A percentile compares a stretch with the other conserved stretches of the same genome.
These are phyloP conservation scores for Callithrix jacchus DNA, from an alignment of 2,113 vertebrate species.

Conservation along the genomic window DNA sequence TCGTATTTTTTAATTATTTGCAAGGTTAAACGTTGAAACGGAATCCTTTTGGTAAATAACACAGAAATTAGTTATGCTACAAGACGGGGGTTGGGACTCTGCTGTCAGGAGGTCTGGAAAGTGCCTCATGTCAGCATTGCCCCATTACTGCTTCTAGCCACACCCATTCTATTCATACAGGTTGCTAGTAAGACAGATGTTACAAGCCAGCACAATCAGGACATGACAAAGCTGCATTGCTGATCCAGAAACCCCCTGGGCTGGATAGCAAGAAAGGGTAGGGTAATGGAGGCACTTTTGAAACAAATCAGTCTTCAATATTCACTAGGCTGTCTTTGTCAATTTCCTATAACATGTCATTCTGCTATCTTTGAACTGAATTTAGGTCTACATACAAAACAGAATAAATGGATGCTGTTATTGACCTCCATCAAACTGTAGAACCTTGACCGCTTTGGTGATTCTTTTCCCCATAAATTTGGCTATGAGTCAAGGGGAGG, in stretches of 20 bases:
- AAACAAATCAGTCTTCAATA: neutral
- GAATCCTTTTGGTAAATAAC: neutral
- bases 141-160: neutral
- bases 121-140: neutral
- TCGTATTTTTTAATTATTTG: slow-evolving; percentile 26
- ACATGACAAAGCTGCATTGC: neutral
- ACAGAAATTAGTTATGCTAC: neutral
- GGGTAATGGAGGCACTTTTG: neutral
- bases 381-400: neutral
- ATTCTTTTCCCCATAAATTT: neutral
- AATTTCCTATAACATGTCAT: neutral
- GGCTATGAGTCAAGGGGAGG: neutral
- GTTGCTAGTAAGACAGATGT: neutral
- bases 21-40: neutral
- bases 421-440: neutral
- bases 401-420: neutral
- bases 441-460: neutral
- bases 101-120: neutral
- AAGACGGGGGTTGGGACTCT: neutral
- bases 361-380: neutral
- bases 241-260: neutral
- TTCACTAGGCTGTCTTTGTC: neutral
- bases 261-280: neutral
- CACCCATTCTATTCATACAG: neutral
- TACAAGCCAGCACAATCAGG: neutral